Conservation (phyloP, 1,140 invertebrate species). For the Dryas iulia region DNA sequence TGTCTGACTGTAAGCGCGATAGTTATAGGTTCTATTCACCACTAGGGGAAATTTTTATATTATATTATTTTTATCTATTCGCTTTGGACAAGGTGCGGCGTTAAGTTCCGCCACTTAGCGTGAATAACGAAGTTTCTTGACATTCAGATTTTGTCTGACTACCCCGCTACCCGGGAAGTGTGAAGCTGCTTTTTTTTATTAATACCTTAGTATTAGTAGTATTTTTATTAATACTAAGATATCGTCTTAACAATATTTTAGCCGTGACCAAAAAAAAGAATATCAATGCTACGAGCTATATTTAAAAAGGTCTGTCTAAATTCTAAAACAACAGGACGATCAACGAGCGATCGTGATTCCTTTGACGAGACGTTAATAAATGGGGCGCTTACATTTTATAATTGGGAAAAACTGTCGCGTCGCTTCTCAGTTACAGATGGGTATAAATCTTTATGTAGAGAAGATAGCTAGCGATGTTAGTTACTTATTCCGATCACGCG, state of each 20-base stretch:
- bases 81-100: no score
- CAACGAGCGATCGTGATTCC: slow-evolving; percentile 50
- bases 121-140: no score
- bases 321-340: slow-evolving; percentile 4
- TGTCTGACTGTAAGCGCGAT: no score
- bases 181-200: no score
- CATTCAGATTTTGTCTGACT: no score
- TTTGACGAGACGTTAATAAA: slow-evolving; percentile 76
- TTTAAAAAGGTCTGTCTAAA: not conserved
- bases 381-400: slow-evolving; percentile 73
- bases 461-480: slow-evolving; percentile 45
- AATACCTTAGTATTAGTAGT: no score
- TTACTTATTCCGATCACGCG: slow-evolving; percentile 64
- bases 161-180: no score
- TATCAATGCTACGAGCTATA: not conserved
- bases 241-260: not conserved
- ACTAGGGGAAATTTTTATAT: no score
- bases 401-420: slow-evolving; percentile 78
- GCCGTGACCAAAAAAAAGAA: not conserved
- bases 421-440: slow-evolving; percentile 75
- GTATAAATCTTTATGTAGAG: slow-evolving; percentile 78
- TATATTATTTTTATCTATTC: no score
- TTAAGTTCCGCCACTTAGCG: no score
- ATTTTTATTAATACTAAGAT: not conserved
- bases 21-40: no score